Conservation (phyloP, 92 coral and sea anemone species). For the Porites divaricata region DNA sequence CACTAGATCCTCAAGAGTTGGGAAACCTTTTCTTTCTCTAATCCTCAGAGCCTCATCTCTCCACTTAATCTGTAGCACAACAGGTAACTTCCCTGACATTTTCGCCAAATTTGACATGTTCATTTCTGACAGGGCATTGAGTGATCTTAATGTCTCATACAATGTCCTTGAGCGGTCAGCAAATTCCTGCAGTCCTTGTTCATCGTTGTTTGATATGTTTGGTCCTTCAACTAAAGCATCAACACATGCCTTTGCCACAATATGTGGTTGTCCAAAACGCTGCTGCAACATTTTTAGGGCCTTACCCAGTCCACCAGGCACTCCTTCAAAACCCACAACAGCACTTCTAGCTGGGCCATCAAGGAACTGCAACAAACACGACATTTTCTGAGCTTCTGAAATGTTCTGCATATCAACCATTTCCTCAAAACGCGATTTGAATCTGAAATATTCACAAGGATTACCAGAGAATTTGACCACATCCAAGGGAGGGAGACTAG, state of each 20-base stretch:
- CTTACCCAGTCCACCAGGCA: not conserved
- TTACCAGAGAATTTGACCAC: slow-evolving; percentile 60
- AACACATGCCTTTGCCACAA: no score
- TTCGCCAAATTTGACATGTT: slow-evolving; percentile 63
- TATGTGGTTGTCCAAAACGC: no score
- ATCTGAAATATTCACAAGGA: slow-evolving; percentile 15
- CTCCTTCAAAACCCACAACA: slow-evolving; percentile 45
- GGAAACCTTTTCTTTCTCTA: no score
- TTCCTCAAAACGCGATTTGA: slow-evolving; percentile 40
- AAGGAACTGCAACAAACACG: not conserved
- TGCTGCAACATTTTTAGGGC: no score
- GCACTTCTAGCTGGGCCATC: no score
- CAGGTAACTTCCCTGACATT: slow-evolving; percentile 2
- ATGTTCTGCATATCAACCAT: slow-evolving; percentile 54
- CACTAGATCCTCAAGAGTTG: no score
- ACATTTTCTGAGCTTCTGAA: slow-evolving; percentile 50
- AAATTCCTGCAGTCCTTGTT: slow-evolving; percentile 52
- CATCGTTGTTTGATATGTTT: slow-evolving; percentile 37
- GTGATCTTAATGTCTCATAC: no score
- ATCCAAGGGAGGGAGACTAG: slow-evolving; percentile 43
- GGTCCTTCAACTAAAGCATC: not conserved
- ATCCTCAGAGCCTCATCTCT: no score
- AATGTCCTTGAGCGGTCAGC: slow-evolving; percentile 60
- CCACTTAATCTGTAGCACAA: no score
- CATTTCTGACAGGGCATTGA: slow-evolving; percentile 71